Evolutionary conservation across 2,113 vertebrate species (phyloP).

Genomic region (Poeciliopsis retropinna): DNA sequence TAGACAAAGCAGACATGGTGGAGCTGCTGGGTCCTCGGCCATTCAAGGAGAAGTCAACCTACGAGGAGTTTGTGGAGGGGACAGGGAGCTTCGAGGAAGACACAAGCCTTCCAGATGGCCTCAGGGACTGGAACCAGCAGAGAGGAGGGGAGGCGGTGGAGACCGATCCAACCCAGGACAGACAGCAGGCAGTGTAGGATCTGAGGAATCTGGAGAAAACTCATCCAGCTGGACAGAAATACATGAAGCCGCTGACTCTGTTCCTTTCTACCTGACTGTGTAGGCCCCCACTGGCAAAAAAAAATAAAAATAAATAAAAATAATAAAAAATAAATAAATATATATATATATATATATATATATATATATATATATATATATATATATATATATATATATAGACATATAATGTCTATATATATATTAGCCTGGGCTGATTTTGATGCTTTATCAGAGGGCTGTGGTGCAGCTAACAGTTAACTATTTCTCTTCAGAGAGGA

Average conservation of each 20-base stretch:
- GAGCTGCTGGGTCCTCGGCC: conserved; percentile 91
- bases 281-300: too few species aligned
- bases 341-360: too few species aligned
- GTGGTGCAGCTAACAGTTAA: too few species aligned
- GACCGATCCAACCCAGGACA: conserved; percentile 17
- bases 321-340: too few species aligned
- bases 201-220: not conserved
- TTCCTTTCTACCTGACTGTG: not conserved
- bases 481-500: not conserved
- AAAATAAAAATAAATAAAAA: too few species aligned
- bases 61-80: conserved; percentile 93
- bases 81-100: conserved; percentile 90
- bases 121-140: conserved; percentile 97
- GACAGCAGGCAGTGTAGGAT: conserved; percentile 44
- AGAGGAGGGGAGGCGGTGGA: conserved; percentile 82
- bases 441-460: too few species aligned
- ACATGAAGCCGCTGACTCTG: not conserved
- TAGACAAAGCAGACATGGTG: conserved; percentile 92
- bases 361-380: too few species aligned
- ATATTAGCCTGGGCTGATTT: too few species aligned
- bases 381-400: too few species aligned
- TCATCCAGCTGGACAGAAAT: conserved; percentile 10
- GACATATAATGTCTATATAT: too few species aligned
- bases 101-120: conserved; percentile 91
- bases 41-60: conserved; percentile 91